Conservation (phyloP, 1,140 invertebrate genomes). For the Carcinoscorpius rotundicauda region DNA sequence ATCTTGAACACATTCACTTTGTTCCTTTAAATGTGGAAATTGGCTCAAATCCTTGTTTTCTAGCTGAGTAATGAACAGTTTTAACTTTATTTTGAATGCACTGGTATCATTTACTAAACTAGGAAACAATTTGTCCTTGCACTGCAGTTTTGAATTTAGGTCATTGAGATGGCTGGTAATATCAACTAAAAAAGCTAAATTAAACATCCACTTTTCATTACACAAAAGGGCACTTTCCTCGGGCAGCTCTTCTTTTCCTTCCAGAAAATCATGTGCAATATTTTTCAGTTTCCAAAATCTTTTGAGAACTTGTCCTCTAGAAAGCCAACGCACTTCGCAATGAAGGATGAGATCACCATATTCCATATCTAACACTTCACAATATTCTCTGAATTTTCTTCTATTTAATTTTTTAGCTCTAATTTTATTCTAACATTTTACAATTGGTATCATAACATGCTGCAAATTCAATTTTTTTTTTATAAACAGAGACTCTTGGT, state of each 20-base stretch:
- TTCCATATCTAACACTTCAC: neutral
- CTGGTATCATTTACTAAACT: slow-evolving; percentile 4
- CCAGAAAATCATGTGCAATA: too few relatives aligned
- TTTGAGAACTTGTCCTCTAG: too few relatives aligned
- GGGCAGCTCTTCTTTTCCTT: too few relatives aligned
- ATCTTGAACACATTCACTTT: slow-evolving; percentile 2
- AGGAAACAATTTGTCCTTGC: slow-evolving; percentile 4
- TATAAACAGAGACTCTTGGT: too few relatives aligned
- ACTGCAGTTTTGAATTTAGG: slow-evolving; percentile 4
- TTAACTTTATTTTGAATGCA: slow-evolving; percentile 6
- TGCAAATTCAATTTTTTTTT: too few relatives aligned
- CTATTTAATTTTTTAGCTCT: neutral
- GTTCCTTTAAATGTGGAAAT: slow-evolving; percentile 3
- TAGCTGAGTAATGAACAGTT: slow-evolving; percentile 1
- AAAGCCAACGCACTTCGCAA: neutral
- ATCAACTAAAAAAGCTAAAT: slow-evolving; percentile 8
- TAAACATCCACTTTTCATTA: neutral
- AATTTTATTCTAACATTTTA: neutral
- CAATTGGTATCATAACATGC: too few relatives aligned
- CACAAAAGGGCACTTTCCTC: neutral
- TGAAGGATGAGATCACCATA: neutral
- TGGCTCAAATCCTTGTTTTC: neutral
- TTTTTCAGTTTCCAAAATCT: too few relatives aligned
- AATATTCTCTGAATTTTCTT: neutral
- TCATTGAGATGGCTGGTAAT: slow-evolving; percentile 2